These are phyloP conservation scores for Chondrosia reniformis DNA, from an alignment of 37 sponge, comb jelly and placozoan species.

Conservation along the genomic window DNA sequence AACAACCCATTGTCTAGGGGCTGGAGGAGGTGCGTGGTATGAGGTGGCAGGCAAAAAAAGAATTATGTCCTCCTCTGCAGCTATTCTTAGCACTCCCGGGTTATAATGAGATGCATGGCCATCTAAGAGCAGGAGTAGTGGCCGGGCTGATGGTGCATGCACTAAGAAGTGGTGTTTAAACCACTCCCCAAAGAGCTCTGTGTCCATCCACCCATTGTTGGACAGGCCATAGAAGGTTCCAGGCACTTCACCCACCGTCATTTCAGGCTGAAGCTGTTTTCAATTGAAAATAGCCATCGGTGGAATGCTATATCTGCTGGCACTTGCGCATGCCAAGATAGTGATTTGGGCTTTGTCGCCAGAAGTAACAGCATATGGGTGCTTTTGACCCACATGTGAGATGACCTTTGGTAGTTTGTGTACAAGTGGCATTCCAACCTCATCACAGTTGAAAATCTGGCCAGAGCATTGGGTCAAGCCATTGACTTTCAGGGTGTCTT, in stretches of 20 bases:
- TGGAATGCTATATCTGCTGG: constrained; percentile 35
- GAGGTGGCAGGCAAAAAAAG: constrained; percentile 36
- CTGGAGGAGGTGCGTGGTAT: constrained; percentile 34
- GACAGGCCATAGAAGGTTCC: constrained; percentile 46
- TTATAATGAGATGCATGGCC: constrained; percentile 49
- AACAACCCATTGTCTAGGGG: constrained; percentile 36
- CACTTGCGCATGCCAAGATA: constrained; percentile 48
- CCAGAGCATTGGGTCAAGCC: constrained; percentile 3
- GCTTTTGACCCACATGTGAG: constrained; percentile 28
- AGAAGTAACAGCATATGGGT: constrained; percentile 18
- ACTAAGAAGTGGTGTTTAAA: constrained; percentile 33
- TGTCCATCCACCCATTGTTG: constrained; percentile 18
- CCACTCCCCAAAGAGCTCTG: constrained; percentile 33
- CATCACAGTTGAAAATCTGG: constrained; percentile 47
- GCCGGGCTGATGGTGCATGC: constrained; percentile 24
- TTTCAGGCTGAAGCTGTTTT: background rate
- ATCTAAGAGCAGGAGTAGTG: constrained; percentile 32
- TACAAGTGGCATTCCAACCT: constrained; percentile 43
- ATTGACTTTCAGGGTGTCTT: constrained; percentile 19
- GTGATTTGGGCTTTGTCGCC: constrained; percentile 41
- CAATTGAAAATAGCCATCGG: constrained; percentile 45
- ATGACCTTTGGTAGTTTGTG: constrained; percentile 21
- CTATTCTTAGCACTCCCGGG: constrained; percentile 23
- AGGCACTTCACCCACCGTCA: constrained; percentile 30
- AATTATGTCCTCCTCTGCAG: constrained; percentile 16